phyloP scores from a whole-genome alignment of 1,140 invertebrate species.

The Calliphora vicina region DNA sequence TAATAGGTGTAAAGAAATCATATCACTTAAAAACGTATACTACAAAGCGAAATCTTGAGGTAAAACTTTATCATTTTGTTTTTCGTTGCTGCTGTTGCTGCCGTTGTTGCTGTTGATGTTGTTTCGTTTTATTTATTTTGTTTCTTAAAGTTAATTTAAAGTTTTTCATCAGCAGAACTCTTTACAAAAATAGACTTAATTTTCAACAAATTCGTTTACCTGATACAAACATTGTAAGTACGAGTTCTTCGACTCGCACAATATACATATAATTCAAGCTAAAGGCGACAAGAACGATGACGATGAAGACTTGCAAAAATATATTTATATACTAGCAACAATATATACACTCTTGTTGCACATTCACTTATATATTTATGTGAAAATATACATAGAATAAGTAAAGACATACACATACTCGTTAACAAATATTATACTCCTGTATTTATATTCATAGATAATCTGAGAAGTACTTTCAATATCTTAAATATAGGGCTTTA shows the following conservation, averaged over 20 bases:
- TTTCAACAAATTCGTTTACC: slow-evolving; percentile 3
- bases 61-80: neutral
- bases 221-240: neutral
- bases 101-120: neutral
- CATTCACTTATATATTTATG: neutral
- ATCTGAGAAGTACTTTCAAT: too few species aligned
- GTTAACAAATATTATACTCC: neutral
- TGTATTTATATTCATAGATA: too few species aligned
- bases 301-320: neutral
- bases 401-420: neutral
- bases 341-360: neutral
- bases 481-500: too few species aligned
- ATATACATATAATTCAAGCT: too few species aligned
- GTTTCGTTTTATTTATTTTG: neutral
- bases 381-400: neutral
- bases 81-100: neutral
- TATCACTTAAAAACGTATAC: neutral
- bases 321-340: neutral
- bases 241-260: too few species aligned
- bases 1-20: neutral
- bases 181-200: neutral
- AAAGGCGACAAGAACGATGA: too few species aligned
- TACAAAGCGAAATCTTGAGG: neutral
- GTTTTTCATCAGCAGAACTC: neutral
- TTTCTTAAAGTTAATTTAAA: slow-evolving; percentile 13